Conservation (phyloP, 1,140 invertebrate genomes). For the Drosophila nannoptera region DNA sequence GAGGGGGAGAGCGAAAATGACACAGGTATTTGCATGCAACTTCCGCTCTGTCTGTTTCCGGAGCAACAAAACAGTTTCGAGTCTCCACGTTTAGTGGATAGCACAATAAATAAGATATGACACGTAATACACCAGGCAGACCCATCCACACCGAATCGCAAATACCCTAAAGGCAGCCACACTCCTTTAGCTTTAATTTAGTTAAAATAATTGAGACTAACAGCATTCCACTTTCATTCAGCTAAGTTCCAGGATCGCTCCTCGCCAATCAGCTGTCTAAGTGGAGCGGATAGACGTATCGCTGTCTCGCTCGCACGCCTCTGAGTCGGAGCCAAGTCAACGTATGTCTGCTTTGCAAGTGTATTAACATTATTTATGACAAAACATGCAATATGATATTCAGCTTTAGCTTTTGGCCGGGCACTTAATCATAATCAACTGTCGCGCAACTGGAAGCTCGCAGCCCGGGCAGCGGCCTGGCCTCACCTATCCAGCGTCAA, state of each 20-base stretch:
- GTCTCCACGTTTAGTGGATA: constrained; percentile 25
- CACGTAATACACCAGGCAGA: background rate
- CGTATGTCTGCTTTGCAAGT: constrained; percentile 22
- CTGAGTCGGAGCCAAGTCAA: constrained; percentile 12
- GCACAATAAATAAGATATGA: constrained; percentile 34
- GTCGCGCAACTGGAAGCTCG: constrained; percentile 70
- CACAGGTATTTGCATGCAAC: constrained; percentile 41
- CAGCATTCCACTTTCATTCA: no score
- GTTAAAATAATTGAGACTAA: no score
- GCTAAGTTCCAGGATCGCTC: no score
- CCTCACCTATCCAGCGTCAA: constrained; percentile 45
- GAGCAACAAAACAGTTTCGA: constrained; percentile 36
- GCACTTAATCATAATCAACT: constrained; percentile 79
- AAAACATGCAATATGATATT: constrained; percentile 58
- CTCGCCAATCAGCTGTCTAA: no score
- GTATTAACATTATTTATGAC: constrained; percentile 57
- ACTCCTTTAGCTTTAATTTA: background rate
- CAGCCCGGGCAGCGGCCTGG: constrained; percentile 37
- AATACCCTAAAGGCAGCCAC: constrained; percentile 7
- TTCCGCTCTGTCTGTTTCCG: constrained; percentile 44
- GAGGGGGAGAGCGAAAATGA: constrained; percentile 13
- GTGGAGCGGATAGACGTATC: background rate
- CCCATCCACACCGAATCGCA: background rate
- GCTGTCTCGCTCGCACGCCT: background rate
- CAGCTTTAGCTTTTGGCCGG: constrained; percentile 56